A percentile compares a stretch with the other conserved stretches of the same genome.
Conservation (phyloP, 2,113 vertebrate species). For the Formicarius rufipectus region DNA sequence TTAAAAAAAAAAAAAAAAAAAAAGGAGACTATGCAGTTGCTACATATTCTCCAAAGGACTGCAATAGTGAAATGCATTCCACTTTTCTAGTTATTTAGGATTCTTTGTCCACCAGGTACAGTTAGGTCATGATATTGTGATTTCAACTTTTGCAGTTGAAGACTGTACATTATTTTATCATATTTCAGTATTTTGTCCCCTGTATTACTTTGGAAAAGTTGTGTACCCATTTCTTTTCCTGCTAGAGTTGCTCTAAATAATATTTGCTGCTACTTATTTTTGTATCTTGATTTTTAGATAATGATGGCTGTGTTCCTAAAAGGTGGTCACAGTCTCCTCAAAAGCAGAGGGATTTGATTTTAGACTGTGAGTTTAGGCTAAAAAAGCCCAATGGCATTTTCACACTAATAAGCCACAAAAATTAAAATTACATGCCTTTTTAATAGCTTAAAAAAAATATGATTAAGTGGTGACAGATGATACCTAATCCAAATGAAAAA, state of each 20-base stretch:
- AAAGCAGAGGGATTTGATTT: constrained; percentile 3
- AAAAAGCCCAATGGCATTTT: not conserved
- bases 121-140: not conserved
- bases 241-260: not conserved
- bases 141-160: not conserved
- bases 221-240: not conserved
- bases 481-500: not conserved
- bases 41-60: not conserved
- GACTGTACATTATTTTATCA: not conserved
- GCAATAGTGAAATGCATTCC: not conserved
- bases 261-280: not conserved
- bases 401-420: constrained; percentile 35
- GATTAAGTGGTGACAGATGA: constrained; percentile 19
- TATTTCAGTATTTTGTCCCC: not conserved
- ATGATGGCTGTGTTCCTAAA: not conserved
- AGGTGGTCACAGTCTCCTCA: not conserved
- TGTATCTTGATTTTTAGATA: not conserved
- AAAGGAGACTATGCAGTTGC: not conserved
- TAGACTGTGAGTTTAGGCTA: not conserved
- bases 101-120: not conserved
- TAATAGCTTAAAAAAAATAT: not conserved
- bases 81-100: not conserved
- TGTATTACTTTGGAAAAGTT: not conserved
- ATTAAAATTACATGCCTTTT: constrained; percentile 60
- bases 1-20: not conserved